Evolutionary conservation across 1,140 invertebrate genomes (phyloP).

Genomic region (Hetaerina americana): DNA sequence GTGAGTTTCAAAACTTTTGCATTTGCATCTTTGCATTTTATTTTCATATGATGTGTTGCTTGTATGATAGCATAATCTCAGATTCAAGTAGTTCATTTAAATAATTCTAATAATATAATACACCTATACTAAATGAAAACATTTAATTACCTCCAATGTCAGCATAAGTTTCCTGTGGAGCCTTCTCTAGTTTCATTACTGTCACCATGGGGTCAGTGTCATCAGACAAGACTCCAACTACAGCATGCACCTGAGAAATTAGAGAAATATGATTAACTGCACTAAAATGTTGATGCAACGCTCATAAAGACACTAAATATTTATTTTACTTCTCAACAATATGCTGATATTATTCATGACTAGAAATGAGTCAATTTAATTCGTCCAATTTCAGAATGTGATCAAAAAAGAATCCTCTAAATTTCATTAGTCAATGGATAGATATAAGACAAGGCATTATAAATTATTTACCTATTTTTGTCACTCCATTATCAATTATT

Average conservation of each 20-base stretch:
- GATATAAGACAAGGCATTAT: too few species aligned
- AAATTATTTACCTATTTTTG: too few species aligned
- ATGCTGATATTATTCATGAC: background rate
- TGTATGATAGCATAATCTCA: too few species aligned
- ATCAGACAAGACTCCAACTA: constrained; percentile 95
- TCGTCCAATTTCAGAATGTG: background rate
- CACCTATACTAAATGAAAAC: too few species aligned
- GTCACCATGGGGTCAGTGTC: constrained; percentile 99
- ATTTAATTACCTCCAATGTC: constrained; percentile 93
- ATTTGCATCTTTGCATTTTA: too few species aligned
- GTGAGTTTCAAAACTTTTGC: too few species aligned
- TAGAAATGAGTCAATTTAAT: constrained; percentile 2
- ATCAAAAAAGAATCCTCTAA: background rate
- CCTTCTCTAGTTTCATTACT: constrained; percentile 99
- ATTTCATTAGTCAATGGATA: too few species aligned
- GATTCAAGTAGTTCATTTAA: too few species aligned
- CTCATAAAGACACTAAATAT: too few species aligned
- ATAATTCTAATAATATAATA: too few species aligned
- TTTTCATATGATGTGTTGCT: too few species aligned
- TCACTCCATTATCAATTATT: too few species aligned
- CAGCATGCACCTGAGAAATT: constrained; percentile 64
- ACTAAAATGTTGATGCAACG: background rate
- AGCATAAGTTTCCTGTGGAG: constrained; percentile 98
- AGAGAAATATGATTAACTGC: background rate
- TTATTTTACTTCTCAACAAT: background rate